Conservation (phyloP, 1,140 invertebrate species). For the Linepithema humile region DNA sequence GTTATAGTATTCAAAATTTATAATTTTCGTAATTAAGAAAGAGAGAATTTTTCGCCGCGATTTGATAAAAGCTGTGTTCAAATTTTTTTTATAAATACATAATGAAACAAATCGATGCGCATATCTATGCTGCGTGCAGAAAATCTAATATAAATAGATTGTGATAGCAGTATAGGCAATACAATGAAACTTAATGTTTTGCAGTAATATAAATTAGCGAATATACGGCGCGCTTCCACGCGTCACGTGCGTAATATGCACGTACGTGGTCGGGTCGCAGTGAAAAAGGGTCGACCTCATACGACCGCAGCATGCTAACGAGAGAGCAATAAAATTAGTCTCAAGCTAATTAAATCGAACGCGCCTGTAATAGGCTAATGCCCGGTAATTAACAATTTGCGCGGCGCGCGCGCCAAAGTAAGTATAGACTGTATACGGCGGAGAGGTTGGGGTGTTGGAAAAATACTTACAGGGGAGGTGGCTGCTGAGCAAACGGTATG, state of each 20-base stretch:
- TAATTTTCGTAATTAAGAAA: too few relatives aligned
- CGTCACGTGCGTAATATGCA: slow-evolving; percentile 54
- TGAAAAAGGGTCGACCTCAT: slow-evolving; percentile 19
- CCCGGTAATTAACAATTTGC: slow-evolving; percentile 49
- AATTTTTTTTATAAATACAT: too few relatives aligned
- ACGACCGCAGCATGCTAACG: slow-evolving; percentile 42
- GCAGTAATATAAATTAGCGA: slow-evolving; percentile 41
- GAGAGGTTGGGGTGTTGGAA: slow-evolving; percentile 2
- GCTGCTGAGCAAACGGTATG: background rate
- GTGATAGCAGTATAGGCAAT: background rate
- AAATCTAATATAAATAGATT: slow-evolving; percentile 11
- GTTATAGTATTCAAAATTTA: too few relatives aligned
- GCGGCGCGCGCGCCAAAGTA: background rate
- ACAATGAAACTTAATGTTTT: slow-evolving; percentile 35
- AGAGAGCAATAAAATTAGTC: slow-evolving; percentile 55
- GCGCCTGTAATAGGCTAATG: slow-evolving; percentile 46
- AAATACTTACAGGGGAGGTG: slow-evolving; percentile 17
- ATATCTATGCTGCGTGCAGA: background rate
- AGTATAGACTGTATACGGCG: background rate
- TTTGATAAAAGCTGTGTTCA: too few relatives aligned
- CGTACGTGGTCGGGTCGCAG: slow-evolving; percentile 32
- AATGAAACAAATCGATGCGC: background rate
- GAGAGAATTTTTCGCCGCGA: too few relatives aligned
- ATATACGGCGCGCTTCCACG: slow-evolving; percentile 34
- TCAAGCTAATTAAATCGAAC: slow-evolving; percentile 65